Conservation (phyloP, 1,140 invertebrate species). For the Magallana gigas region DNA sequence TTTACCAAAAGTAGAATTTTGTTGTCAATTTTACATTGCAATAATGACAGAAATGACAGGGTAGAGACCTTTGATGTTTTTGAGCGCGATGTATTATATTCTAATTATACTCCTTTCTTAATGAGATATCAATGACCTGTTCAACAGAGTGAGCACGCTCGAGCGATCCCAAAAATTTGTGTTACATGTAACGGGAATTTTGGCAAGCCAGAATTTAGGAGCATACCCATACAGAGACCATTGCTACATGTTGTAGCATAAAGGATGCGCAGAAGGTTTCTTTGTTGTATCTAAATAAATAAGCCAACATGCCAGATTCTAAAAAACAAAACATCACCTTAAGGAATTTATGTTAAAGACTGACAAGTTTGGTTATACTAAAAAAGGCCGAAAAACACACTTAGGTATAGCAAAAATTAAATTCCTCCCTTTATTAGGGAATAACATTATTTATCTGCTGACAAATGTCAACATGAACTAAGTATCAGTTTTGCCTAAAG, state of each 20-base stretch:
- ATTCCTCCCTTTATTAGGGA: not conserved
- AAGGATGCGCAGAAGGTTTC: not conserved
- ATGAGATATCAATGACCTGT: too few relatives aligned
- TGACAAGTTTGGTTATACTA: slow-evolving; percentile 6
- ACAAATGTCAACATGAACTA: slow-evolving; percentile 6
- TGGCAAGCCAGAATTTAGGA: not conserved
- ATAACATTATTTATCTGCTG: slow-evolving; percentile 1
- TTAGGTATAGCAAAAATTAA: slow-evolving; percentile 5
- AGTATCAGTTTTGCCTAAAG: slow-evolving; percentile 1
- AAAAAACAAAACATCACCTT: not conserved
- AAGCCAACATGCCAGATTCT: slow-evolving; percentile 1
- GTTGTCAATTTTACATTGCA: too few relatives aligned
- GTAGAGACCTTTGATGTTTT: too few relatives aligned
- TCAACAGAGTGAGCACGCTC: too few relatives aligned
- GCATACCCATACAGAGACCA: slow-evolving; percentile 4
- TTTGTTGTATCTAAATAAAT: slow-evolving; percentile 1
- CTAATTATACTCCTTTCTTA: too few relatives aligned
- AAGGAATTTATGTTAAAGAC: slow-evolving; percentile 6
- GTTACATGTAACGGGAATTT: not conserved
- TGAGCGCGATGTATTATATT: too few relatives aligned
- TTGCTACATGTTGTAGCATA: not conserved
- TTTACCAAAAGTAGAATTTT: too few relatives aligned
- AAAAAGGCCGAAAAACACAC: not conserved
- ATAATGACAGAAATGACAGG: too few relatives aligned
- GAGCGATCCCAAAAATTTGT: too few relatives aligned